Conservation (phyloP, 2,888 invertebrate species). For the Sminthurinus aureus region DNA sequence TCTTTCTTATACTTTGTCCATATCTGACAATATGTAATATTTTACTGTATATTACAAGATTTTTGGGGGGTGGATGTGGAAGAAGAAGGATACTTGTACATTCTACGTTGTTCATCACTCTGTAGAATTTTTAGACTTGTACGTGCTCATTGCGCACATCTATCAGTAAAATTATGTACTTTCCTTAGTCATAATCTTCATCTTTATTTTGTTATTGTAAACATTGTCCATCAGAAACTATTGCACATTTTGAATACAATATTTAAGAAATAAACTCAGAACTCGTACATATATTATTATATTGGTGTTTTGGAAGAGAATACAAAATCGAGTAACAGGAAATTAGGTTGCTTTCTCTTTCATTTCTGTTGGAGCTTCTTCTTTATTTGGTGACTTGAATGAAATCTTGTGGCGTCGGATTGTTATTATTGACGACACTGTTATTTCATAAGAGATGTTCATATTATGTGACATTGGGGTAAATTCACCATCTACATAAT, state of each 20-base stretch:
- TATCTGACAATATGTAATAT: background rate
- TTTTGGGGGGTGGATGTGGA: background rate
- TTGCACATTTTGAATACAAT: too few species aligned
- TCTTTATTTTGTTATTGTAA: too few species aligned
- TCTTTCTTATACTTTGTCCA: background rate
- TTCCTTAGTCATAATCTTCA: too few species aligned
- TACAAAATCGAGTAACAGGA: background rate
- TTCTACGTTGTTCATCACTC: background rate
- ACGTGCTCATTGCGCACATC: too few species aligned
- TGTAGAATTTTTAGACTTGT: too few species aligned
- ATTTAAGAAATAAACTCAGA: too few species aligned
- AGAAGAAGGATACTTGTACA: background rate
- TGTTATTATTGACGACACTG: background rate
- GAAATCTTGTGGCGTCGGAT: background rate
- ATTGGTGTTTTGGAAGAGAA: background rate
- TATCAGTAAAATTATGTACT: too few species aligned
- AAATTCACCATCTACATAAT: too few species aligned
- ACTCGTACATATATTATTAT: background rate
- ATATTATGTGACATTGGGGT: background rate
- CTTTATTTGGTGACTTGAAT: background rate
- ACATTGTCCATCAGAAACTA: too few species aligned
- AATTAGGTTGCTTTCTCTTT: background rate
- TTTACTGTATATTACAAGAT: background rate
- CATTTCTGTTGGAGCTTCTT: background rate
- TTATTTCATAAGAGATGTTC: background rate